A percentile compares a stretch with the other conserved stretches of the same genome.
These are phyloP conservation scores for Tor tambroides DNA, from an alignment of 2,113 vertebrate species.

Conservation along the genomic window DNA sequence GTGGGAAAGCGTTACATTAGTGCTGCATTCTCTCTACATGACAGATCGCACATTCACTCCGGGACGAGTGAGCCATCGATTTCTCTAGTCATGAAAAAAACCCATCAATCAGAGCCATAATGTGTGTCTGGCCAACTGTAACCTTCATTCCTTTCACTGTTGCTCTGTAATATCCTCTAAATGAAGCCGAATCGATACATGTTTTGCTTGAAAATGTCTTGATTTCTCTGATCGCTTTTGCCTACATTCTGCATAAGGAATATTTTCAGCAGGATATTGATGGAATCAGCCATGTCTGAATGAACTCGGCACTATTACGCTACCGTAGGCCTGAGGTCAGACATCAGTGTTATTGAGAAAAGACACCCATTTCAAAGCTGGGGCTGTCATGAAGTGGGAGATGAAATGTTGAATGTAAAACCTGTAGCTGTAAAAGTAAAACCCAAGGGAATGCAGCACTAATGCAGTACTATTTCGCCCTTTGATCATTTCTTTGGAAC, in stretches of 20 bases:
- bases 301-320: background rate
- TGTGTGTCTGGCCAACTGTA: conserved; percentile 58
- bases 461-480: background rate
- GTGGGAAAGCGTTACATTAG: conserved; percentile 66
- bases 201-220: conserved; percentile 26
- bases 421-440: background rate
- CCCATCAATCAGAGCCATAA: conserved; percentile 61
- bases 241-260: conserved; percentile 17
- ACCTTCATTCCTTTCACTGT: conserved; percentile 50
- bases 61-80: conserved; percentile 66
- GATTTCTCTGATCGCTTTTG: conserved; percentile 42
- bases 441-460: background rate
- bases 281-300: background rate
- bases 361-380: background rate
- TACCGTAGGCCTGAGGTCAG: conserved; percentile 8
- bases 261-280: conserved; percentile 31
- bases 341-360: conserved; percentile 31
- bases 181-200: conserved; percentile 54
- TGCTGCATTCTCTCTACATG: conserved; percentile 62
- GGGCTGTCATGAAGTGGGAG: background rate
- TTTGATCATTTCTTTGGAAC: background rate
- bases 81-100: conserved; percentile 64
- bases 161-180: conserved; percentile 54
- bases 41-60: conserved; percentile 62
- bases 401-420: conserved; percentile 10